Conservation (phyloP, 2,797 vertebrate species). For the Enteromius radiatus region DNA sequence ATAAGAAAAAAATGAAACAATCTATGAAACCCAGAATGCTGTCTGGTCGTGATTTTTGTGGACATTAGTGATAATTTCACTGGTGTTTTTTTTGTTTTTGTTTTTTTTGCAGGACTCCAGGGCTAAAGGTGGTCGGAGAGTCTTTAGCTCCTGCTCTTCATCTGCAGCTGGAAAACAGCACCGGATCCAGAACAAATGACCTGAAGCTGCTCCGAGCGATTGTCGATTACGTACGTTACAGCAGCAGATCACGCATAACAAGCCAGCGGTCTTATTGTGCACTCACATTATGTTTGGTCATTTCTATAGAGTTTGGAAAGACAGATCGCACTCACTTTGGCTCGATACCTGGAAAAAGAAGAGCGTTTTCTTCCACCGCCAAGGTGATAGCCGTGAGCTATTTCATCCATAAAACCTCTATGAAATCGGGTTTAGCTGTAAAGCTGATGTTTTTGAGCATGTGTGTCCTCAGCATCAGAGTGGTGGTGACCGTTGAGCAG, state of each 20-base stretch:
- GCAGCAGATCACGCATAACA: background rate
- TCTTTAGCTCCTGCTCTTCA: conserved; percentile 87
- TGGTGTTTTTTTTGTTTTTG: no score
- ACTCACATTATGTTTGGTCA: no score
- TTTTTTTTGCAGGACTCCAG: conserved; percentile 81
- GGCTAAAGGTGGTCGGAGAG: conserved; percentile 87
- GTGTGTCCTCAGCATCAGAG: conserved; percentile 83
- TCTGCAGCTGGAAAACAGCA: conserved; percentile 85
- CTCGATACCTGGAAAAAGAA: conserved; percentile 93
- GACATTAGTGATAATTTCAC: background rate
- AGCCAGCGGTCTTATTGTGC: no score
- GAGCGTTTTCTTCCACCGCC: conserved; percentile 90
- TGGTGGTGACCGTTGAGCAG: conserved; percentile 91
- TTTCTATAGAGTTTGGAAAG: conserved; percentile 85
- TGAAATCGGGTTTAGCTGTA: no score
- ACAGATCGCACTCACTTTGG: conserved; percentile 89
- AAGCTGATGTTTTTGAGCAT: background rate
- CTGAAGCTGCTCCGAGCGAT: conserved; percentile 83
- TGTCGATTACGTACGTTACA: conserved; percentile 84
- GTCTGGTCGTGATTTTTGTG: background rate
- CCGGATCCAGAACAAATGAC: conserved; percentile 86
- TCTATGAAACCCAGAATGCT: background rate
- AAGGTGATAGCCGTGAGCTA: conserved; percentile 75
- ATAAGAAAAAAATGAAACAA: background rate
- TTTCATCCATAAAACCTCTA: background rate